Evolutionary conservation across 2,888 invertebrate genomes (phyloP), one percentile per base, ranked within the genome.

Genomic region (Folsomia candida): DNA sequence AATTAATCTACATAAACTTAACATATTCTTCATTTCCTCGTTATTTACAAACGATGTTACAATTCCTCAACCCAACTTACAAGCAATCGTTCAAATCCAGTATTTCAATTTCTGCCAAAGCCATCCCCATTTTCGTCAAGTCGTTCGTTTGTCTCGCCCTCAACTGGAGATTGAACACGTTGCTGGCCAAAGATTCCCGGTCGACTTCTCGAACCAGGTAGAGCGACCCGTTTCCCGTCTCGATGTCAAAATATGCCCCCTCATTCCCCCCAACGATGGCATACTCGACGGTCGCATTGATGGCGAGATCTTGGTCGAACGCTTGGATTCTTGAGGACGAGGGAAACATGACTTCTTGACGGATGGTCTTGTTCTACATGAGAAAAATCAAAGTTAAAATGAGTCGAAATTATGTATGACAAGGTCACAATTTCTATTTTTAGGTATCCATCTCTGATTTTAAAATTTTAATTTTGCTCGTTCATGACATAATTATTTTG

Each of bases 251-350:
- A 20, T 91, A 83, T 59, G 89, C 88, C 0, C 89, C 85, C 67
- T 92, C 93, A 81, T 93, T 92, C 1, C 93, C 94, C 1, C 91
- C 87, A 25, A 92, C 87, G 62, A 94, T 88, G 76, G 91, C 91
- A 82, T 93, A 94, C 0, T 90, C 86, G 0, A 94, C 85, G 0
- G 89, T 86, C 0, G 91, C 87, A 78, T 90, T 89, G 57, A 93
- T 87, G 0, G 90, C 91, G 1, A 86, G 81, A 82, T 94, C 93
- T 82, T 92, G 91, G 83, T 93, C 93, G 76, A 87, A 88, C 0
- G 93, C 93, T 78, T 87, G 87, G 59, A 94, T 91, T 1, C 89
- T 87, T 0, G 89, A 88, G 2, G 87, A 87, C 0, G 89, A 88
- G 2, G 87, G 85, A 81, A 93, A 91, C 67, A 86, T 83, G 1